These are phyloP conservation scores for Abramis brama DNA, from an alignment of 2,113 vertebrate species.

Conservation along the genomic window DNA sequence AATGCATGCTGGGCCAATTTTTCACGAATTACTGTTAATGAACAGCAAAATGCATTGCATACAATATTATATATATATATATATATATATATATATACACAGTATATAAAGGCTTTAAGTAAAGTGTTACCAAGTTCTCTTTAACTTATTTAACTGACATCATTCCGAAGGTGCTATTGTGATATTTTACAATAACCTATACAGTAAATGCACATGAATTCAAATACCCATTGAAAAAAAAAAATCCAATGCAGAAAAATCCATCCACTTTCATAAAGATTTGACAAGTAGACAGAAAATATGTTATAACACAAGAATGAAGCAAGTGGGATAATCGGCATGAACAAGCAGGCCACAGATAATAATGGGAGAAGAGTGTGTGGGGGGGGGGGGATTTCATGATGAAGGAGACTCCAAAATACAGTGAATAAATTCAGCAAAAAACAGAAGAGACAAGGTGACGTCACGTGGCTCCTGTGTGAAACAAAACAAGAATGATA, in stretches of 20 bases:
- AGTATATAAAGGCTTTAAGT: no score
- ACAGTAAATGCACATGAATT: background rate
- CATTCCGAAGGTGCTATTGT: background rate
- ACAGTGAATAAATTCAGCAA: background rate
- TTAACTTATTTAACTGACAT: background rate
- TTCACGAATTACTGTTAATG: no score
- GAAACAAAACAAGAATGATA: constrained; percentile 25
- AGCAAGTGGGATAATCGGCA: background rate
- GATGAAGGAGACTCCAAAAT: constrained; percentile 20
- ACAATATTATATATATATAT: no score
- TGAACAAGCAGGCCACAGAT: constrained; percentile 5
- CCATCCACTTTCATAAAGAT: constrained; percentile 9
- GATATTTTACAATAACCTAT: constrained; percentile 11
- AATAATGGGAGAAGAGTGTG: constrained; percentile 7
- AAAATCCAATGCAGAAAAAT: constrained; percentile 4
- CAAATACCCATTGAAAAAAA: background rate
- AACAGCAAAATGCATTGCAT: no score
- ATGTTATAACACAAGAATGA: constrained; percentile 24
- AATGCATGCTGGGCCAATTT: no score
- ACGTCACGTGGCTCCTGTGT: constrained; percentile 33
- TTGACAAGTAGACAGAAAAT: constrained; percentile 12
- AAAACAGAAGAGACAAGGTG: constrained; percentile 15
- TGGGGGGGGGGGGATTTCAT: background rate
- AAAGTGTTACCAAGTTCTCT: no score
- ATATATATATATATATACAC: no score